These are phyloP conservation scores for Panagrolaimus sp. DNA, from an alignment of 1,140 invertebrate genomes.

Conservation along the genomic window DNA sequence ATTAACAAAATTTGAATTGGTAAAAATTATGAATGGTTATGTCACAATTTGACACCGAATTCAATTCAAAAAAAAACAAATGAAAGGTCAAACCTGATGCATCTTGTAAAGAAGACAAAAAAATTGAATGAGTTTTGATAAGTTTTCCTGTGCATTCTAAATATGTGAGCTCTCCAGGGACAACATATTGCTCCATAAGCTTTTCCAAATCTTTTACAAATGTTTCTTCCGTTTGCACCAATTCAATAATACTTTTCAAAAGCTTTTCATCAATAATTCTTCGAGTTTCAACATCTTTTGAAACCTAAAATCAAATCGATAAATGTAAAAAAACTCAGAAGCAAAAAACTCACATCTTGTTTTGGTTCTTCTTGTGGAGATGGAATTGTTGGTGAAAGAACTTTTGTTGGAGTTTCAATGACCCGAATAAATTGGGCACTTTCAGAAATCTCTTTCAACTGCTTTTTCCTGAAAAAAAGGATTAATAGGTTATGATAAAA, in stretches of 20 bases:
- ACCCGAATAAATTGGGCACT: not conserved
- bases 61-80: no score
- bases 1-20: no score
- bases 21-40: no score
- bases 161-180: conserved; percentile 31
- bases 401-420: not conserved
- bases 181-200: conserved; percentile 29
- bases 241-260: conserved; percentile 86
- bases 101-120: conserved; percentile 52
- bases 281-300: conserved; percentile 64
- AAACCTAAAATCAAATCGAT: not conserved
- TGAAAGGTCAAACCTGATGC: no score
- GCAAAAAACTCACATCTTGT: no score
- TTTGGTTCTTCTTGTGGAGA: not conserved
- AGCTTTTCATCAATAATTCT: conserved; percentile 70
- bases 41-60: no score
- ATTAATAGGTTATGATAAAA: no score
- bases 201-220: conserved; percentile 68
- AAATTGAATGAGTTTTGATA: conserved; percentile 49
- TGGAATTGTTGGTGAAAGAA: not conserved
- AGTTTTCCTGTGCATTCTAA: conserved; percentile 41
- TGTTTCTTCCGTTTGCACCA: conserved; percentile 92
- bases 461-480: no score
- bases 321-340: no score
- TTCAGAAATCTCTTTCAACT: not conserved